A percentile compares a stretch with the other conserved stretches of the same genome.
These are phyloP conservation scores for Gastracanthus pulcherrimus DNA, from an alignment of 2,888 invertebrate species.

Conservation along the genomic window DNA sequence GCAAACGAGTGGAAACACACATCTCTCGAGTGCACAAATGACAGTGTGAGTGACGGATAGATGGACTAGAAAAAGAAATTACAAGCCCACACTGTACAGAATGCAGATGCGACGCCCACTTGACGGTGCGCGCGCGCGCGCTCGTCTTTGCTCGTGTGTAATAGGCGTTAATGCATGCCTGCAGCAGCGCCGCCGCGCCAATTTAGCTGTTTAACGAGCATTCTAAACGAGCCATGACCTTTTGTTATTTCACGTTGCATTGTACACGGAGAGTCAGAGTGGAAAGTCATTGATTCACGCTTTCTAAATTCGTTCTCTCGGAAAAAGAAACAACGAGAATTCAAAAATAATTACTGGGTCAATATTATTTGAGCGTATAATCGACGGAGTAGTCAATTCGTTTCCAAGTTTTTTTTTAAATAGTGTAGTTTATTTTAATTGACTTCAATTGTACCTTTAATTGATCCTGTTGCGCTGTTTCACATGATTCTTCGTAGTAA, in stretches of 20 bases:
- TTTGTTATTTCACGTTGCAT: constrained; percentile 28
- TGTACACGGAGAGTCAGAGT: background rate
- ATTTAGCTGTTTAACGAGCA: constrained; percentile 50
- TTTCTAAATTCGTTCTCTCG: constrained; percentile 34
- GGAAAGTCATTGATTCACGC: constrained; percentile 40
- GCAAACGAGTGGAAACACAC: background rate
- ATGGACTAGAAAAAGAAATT: background rate
- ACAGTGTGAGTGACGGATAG: background rate
- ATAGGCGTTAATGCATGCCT: constrained; percentile 43
- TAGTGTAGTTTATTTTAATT: background rate
- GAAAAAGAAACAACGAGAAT: constrained; percentile 1
- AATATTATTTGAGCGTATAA: constrained; percentile 5
- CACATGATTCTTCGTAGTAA: too few relatives aligned
- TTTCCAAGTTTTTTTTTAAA: background rate
- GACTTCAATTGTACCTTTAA: background rate
- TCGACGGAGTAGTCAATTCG: background rate
- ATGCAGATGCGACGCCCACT: constrained; percentile 18
- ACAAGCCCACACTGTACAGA: background rate
- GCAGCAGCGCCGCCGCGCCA: background rate
- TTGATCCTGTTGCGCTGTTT: background rate
- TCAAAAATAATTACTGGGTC: constrained; percentile 35
- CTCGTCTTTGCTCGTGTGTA: constrained; percentile 19
- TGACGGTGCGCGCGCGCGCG: background rate
- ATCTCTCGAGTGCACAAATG: background rate
- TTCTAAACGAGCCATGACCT: constrained; percentile 45